A percentile compares a stretch with the other conserved stretches of the same genome.
These are phyloP conservation scores for Sylvia borin DNA, from an alignment of 2,797 vertebrate genomes.

Conservation along the genomic window DNA sequence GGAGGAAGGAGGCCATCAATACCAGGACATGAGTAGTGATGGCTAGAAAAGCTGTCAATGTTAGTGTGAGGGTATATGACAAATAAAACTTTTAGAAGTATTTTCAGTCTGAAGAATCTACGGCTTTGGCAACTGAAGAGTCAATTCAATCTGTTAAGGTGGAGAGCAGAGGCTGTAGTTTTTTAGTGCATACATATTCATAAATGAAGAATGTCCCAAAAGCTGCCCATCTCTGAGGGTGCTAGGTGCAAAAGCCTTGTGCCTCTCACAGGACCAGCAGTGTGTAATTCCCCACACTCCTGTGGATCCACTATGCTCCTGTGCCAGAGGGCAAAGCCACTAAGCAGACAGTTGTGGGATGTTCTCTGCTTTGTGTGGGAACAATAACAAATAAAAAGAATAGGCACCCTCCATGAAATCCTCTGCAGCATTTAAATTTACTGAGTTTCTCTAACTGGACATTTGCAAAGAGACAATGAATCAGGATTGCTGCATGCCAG, in stretches of 20 bases:
- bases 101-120: background rate
- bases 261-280: background rate
- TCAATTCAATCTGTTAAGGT: background rate
- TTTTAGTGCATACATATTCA: background rate
- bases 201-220: fast-evolving
- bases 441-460: background rate
- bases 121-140: background rate
- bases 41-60: background rate
- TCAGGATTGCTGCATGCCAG: background rate
- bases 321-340: background rate
- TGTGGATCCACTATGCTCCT: background rate
- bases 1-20: background rate
- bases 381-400: background rate
- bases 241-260: background rate
- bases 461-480: slow-evolving; percentile 11
- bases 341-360: background rate
- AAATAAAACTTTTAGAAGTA: background rate
- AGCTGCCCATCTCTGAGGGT: background rate
- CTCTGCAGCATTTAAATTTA: background rate
- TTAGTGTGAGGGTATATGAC: background rate
- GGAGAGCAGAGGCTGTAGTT: background rate
- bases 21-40: background rate
- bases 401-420: background rate
- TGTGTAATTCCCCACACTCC: background rate
- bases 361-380: background rate